Base-by-base conservation (phyloP, 2,797 vertebrate species). In the Morelia viridis region DNA sequence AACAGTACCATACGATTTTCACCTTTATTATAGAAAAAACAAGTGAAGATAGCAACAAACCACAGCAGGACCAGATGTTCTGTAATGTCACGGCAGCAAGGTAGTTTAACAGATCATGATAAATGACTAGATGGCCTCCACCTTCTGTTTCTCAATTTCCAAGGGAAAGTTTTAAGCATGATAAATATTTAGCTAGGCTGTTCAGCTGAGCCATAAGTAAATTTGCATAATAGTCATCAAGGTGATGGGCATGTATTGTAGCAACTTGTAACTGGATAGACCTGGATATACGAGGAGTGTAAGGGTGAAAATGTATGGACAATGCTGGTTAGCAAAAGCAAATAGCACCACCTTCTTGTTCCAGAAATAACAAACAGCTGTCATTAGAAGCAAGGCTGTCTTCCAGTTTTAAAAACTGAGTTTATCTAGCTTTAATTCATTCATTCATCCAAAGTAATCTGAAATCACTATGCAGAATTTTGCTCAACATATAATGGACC, bases 171-270 rank as follows among this genome's bases (percentile, higher is more conserved):
- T 97, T 96, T 96, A 96, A 96, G 31, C 61, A 96, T 97, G 97
- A 97, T 96, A 97, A 98, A 97, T 97, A 97, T 97, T 97, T 97
- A 95, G 94, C 94, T 97, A 96, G 97, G 96, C 93, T 93, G 92
- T 89, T 89, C 92, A 96, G 97, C 95, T 95, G 95, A 97, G 94
- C 93, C 95, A 94, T 95, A 95, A 94, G 95, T 87, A 96, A 95
- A 97, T 97, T 95, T 97, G 94, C 96, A 97, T 97, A 97, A 96
- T 96, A 91, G 95, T 90, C 93, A 96, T 96, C 93, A 91, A 96
- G 96, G 96, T 97, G 95, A 96, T 93, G 93, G 0, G n/a, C 71
- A 95, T 0, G 89, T 95, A 93, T 95, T 65, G 89, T 94, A 96
- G 97, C 96, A 95, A 93, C 88, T 94, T 90, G 35, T 94, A 96